Evolutionary conservation across 2,797 vertebrate genomes (phyloP).

Genomic region (Salarias fasciatus): DNA sequence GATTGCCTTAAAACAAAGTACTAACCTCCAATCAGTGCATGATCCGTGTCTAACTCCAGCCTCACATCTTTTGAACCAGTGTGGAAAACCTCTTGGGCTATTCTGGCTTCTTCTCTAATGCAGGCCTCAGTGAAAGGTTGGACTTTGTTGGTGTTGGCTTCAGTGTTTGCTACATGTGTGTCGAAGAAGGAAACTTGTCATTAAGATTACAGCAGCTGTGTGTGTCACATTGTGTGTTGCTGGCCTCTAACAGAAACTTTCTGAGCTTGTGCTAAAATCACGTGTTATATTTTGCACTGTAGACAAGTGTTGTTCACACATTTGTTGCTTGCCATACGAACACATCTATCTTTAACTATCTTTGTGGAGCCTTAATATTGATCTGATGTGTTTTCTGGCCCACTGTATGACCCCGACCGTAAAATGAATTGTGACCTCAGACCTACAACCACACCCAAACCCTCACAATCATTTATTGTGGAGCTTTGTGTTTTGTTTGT

Average conservation of each 20-base stretch:
- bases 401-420: too few relatives aligned
- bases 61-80: constrained; percentile 77
- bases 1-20: not conserved
- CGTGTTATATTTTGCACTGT: not conserved
- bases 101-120: constrained; percentile 75
- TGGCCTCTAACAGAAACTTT: constrained; percentile 30
- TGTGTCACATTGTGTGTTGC: constrained; percentile 12
- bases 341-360: not conserved
- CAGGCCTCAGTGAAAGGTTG: constrained; percentile 80
- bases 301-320: too few relatives aligned
- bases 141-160: constrained; percentile 64
- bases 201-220: constrained; percentile 26
- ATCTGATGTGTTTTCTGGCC: too few relatives aligned
- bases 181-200: constrained; percentile 40
- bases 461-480: too few relatives aligned
- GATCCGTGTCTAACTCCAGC: constrained; percentile 53
- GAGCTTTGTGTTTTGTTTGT: too few relatives aligned
- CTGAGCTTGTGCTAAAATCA: constrained; percentile 16
- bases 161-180: constrained; percentile 40
- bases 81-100: constrained; percentile 88
- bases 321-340: not conserved
- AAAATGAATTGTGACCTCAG: too few relatives aligned
- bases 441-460: too few relatives aligned
- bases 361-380: too few relatives aligned
- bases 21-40: constrained; percentile 12